Evolutionary conservation across 2,113 vertebrate genomes (phyloP).

Genomic region (Cinclus cinclus): DNA sequence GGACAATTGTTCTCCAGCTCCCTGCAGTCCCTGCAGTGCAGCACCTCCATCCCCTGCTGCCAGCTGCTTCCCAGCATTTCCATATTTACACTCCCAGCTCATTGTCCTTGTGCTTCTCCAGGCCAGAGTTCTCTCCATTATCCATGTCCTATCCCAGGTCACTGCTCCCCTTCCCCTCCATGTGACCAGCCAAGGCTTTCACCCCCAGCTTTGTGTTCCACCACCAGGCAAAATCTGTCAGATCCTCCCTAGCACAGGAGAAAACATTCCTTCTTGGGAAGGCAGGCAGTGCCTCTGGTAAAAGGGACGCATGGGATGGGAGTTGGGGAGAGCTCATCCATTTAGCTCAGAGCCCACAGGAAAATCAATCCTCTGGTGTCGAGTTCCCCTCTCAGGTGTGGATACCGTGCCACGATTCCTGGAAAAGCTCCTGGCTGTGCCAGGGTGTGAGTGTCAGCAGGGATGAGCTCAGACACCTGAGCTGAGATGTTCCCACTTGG

Average conservation of each 20-base stretch:
- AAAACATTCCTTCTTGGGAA: not conserved
- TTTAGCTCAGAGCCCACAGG: not conserved
- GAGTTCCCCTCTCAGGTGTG: not conserved
- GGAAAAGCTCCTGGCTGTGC: not conserved
- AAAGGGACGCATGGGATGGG: not conserved
- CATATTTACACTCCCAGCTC: not conserved
- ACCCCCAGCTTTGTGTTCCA: not conserved
- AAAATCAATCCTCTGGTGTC: not conserved
- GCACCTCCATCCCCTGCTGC: not conserved
- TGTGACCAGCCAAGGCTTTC: not conserved
- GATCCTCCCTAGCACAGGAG: not conserved
- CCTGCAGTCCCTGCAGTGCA: not conserved
- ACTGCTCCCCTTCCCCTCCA: not conserved
- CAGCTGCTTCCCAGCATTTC: not conserved
- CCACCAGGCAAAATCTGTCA: not conserved
- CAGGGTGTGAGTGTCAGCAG: not conserved
- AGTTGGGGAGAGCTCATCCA: not conserved
- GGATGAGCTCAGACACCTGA: not conserved
- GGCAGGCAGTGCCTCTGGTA: not conserved
- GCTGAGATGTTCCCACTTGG: not conserved
- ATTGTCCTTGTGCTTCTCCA: not conserved
- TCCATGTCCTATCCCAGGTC: not conserved
- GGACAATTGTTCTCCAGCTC: not conserved
- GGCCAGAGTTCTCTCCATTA: not conserved
- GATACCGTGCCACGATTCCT: not conserved